Evolutionary conservation across 2,113 vertebrate species (phyloP), one percentile per base, ranked within the genome.

Genomic region (Hippocampus barbouri): DNA sequence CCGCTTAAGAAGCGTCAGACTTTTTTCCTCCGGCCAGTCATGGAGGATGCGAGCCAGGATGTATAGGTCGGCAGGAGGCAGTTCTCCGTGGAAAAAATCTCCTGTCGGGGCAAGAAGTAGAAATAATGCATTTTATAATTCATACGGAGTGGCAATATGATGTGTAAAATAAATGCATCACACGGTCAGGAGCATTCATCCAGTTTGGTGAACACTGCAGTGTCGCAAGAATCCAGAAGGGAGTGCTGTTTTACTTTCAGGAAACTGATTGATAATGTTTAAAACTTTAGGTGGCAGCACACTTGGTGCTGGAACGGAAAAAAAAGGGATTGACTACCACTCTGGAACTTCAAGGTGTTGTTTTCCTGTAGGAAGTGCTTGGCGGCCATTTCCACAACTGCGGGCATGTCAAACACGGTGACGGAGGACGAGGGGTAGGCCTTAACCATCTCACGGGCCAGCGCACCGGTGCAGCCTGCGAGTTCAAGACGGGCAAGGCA

Each of bases 11-110:
- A 93, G 84, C 2, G 6, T 70, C 70, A 88, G 47, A 63, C 89
- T 85, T 77, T 88, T 91, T 23, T 92, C 91, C 10, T 93, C 89
- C 0, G 87, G 79, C 92, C 92, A 93, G 87, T 92, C 92, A 2
- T 93, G 92, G 8, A 93, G 67, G 68, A 93, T 88, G 66, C 92
- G 73, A 15, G 91, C 91, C 43, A 93, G 79, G 38, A 93, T 43
- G 30, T 88, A 93, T 20, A 93, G 65, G 64, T 93, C 90, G 4
- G 89, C 91, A 14, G 75, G 57, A 9, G 91, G 92, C 9, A 93
- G 66, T 4, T 91, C 91, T n/a, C 75, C 87, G 0, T 70, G 67
- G 83, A 93, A 93, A 85, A 93, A 92, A 69, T 93, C 90, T 34
- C 91, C 92, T 91, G 76, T 65, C 74, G 1, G 0, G 0, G 43